A percentile compares a stretch with the other conserved stretches of the same genome.
Conservation (phyloP, 2,888 invertebrate genomes). For the Osedax fenrisi region DNA sequence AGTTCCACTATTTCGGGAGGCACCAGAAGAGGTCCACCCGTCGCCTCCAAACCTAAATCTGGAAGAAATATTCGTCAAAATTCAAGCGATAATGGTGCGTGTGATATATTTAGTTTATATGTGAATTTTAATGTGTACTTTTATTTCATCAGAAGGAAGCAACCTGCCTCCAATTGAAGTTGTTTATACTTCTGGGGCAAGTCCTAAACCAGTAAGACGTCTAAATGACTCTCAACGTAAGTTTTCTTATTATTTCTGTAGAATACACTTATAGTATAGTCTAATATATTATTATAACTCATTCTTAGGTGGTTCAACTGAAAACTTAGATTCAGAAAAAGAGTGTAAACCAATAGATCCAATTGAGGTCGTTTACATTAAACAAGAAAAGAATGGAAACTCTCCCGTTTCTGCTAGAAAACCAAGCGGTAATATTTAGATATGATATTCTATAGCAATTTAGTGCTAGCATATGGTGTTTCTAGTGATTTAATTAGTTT, state of each 20-base stretch:
- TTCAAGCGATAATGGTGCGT: not conserved
- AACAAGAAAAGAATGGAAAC: not conserved
- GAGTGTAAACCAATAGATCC: not conserved
- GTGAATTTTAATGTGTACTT: not conserved
- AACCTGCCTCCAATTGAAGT: constrained; percentile 12
- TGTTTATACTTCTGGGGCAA: not conserved
- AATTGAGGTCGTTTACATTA: not conserved
- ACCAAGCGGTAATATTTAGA: not conserved
- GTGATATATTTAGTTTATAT: not conserved
- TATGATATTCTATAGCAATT: not conserved
- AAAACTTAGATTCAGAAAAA: not conserved
- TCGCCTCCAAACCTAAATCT: not conserved
- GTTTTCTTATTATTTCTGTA: too few species aligned
- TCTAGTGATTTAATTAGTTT: too few species aligned
- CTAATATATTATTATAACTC: not conserved
- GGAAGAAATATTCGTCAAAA: not conserved
- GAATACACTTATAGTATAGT: not conserved
- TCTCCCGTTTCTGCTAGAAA: not conserved
- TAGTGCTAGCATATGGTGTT: not conserved
- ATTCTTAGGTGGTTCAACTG: not conserved
- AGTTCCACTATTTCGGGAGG: not conserved
- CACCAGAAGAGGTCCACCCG: not conserved
- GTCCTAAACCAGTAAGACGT: not conserved
- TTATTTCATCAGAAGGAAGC: not conserved
- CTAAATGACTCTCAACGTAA: not conserved